Evolutionary conservation across 2,797 vertebrate species (phyloP).

Genomic region (Spinus pinus): DNA sequence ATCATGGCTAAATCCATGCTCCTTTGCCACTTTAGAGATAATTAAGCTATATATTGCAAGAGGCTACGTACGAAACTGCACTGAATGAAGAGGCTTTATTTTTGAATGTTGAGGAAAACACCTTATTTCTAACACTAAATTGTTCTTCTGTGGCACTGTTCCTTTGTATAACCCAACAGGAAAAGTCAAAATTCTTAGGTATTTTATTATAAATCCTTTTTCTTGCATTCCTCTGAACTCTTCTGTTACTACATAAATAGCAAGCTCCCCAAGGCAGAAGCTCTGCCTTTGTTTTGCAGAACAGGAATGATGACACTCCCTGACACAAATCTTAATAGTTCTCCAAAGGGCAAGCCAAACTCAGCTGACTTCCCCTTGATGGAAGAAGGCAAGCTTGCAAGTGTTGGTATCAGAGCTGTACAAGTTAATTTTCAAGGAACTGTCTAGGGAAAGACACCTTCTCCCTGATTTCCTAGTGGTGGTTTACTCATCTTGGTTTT

Average conservation of each 20-base stretch:
- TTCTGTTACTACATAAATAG: neutral
- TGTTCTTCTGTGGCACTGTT: neutral
- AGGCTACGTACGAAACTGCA: neutral
- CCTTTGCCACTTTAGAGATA: neutral
- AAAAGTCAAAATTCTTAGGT: neutral
- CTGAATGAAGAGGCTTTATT: neutral
- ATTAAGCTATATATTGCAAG: neutral
- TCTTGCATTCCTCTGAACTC: neutral
- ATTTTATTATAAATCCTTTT: neutral
- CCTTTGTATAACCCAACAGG: neutral
- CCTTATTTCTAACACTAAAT: neutral
- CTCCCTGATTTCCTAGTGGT: neutral
- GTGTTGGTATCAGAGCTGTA: accelerated
- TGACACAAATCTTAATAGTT: neutral
- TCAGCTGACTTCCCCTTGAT: neutral
- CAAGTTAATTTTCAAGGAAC: neutral
- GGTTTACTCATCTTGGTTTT: neutral
- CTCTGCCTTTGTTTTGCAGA: neutral
- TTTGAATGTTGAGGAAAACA: neutral
- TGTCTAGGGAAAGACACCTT: neutral
- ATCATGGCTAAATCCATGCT: neutral
- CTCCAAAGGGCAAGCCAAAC: neutral
- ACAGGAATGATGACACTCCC: neutral
- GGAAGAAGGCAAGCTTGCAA: neutral
- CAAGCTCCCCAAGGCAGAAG: neutral